Evolutionary conservation across 2,113 vertebrate species (phyloP), one percentile per base, ranked within the genome.

Genomic region (Copsychus sechellarum): DNA sequence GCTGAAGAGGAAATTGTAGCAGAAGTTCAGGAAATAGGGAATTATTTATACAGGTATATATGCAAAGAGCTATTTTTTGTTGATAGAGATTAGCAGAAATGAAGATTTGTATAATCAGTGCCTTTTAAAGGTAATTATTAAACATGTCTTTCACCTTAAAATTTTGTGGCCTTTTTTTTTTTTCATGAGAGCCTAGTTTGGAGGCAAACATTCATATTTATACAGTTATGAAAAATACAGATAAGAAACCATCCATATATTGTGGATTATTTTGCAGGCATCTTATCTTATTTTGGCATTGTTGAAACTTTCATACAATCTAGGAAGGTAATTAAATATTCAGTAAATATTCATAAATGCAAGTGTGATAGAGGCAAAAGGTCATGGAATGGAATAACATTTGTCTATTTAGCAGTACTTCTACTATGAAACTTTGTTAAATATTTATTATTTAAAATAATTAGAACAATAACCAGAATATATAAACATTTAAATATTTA

Each of bases 1-100:
- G 66, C 80, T 62, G 70, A 93, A 7, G 94, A 96, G 56, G 96
- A 97, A 17, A 53, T 96, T 40, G 86, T 98, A 91, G 77, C 94
- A 43, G 98, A 98, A 77, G 99, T 99, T 86, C 97, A 79, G 97
- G 95, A 98, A 91, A 95, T 99, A 61, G 98, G 99, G 81, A 84
- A n/a, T 67, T 97, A 97, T 92, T 97, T 99, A 33, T 88, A 96
- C 81, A 98, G 98, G 99, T 99, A 96, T 86, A 56, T 22, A 5
- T 79, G 26, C 65, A 57, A 56, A 74, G 56, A 64, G 88, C 5
- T 53, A 6, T 42, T 26, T 45, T 70, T 56, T 65, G 5, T 56
- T 89, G 14, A 45, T 54, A 48, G 0, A 3, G 60, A n/a, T 50
- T 25, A 70, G 29, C 25, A 91, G 40, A 92, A 94, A 43, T 74